A percentile compares a stretch with the other conserved stretches of the same genome.
Evolutionary conservation across 2,797 vertebrate species (phyloP).

Genomic region (Sphaeramia orbicularis): DNA sequence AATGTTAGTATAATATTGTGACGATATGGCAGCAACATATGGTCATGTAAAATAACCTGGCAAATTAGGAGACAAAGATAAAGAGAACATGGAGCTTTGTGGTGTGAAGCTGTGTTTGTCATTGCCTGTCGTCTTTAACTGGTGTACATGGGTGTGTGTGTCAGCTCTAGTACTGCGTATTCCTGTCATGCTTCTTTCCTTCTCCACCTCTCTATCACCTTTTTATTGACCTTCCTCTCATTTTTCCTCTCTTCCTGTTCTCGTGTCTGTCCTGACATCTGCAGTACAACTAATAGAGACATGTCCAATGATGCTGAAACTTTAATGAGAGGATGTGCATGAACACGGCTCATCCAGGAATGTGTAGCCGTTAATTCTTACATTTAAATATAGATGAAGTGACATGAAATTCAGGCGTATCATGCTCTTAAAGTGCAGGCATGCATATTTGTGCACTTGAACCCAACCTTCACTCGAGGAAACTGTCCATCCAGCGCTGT

Average conservation of each 20-base stretch:
- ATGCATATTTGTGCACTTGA: not conserved
- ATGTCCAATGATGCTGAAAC: conserved; percentile 41
- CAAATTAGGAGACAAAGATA: too few species aligned
- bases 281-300: conserved; percentile 2
- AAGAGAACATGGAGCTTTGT: too few species aligned
- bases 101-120: too few species aligned
- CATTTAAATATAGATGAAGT: conserved; percentile 56
- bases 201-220: not conserved
- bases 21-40: too few species aligned
- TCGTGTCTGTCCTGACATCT: conserved; percentile 19
- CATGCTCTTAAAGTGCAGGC: not conserved
- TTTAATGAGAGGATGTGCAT: conserved; percentile 57
- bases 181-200: conserved; percentile 23
- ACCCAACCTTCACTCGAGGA: not conserved
- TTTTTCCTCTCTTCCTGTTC: not conserved
- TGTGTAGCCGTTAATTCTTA: conserved; percentile 42
- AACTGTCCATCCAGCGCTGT: not conserved
- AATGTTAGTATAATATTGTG: too few species aligned
- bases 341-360: conserved; percentile 39
- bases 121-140: too few species aligned
- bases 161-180: conserved; percentile 9
- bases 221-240: conserved; percentile 4
- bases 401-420: conserved; percentile 28
- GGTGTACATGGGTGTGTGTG: not conserved
- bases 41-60: too few species aligned